Evolutionary conservation across 2,113 vertebrate species (phyloP).

Genomic region (Anhinga rufa): DNA sequence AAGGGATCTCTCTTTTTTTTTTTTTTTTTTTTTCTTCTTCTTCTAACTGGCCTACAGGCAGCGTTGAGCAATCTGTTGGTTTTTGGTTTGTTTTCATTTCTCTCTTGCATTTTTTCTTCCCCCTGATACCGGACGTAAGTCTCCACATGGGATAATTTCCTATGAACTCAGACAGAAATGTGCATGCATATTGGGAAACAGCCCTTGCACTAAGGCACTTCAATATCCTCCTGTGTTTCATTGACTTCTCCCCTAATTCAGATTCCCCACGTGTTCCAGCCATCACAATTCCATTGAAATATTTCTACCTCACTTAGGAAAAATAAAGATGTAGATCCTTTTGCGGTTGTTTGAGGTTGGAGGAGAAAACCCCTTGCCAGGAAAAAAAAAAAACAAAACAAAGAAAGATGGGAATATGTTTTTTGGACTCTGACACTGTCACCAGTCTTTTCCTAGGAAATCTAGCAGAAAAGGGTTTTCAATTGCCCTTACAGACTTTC

Average conservation of each 20-base stretch:
- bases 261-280: neutral
- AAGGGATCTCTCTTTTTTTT: neutral
- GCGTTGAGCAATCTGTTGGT: neutral
- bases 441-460: neutral
- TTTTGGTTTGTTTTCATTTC: neutral
- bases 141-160: neutral
- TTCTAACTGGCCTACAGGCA: neutral
- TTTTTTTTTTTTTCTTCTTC: neutral
- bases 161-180: neutral
- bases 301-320: neutral
- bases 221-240: neutral
- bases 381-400: neutral
- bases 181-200: neutral
- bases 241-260: conserved; percentile 14
- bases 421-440: neutral
- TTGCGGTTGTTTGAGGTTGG: neutral
- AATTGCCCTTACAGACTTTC: neutral
- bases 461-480: neutral
- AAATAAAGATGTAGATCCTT: neutral
- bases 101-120: neutral
- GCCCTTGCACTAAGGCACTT: neutral
- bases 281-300: neutral
- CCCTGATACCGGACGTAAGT: neutral
- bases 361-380: neutral
- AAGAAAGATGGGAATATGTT: neutral